These are phyloP conservation scores for Scarus forsteni DNA, from an alignment of 2,797 vertebrate genomes.

Conservation along the genomic window DNA sequence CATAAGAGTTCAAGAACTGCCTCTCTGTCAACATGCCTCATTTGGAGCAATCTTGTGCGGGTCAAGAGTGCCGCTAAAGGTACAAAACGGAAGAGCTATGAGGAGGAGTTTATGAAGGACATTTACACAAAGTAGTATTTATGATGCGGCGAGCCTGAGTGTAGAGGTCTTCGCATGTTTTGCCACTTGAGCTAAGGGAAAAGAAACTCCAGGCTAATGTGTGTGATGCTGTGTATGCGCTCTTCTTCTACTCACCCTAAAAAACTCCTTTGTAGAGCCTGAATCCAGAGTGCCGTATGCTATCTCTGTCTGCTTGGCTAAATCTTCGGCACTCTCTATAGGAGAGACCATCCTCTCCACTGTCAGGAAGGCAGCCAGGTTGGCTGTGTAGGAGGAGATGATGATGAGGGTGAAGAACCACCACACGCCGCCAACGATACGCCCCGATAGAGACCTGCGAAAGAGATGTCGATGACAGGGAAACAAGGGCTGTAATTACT, in stretches of 20 bases:
- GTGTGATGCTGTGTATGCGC: constrained; percentile 11
- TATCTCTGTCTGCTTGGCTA: constrained; percentile 99
- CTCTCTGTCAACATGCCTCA: constrained; percentile 68
- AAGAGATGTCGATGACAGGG: constrained; percentile 39
- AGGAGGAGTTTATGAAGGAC: constrained; percentile 56
- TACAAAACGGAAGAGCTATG: constrained; percentile 43
- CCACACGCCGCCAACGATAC: constrained; percentile 99
- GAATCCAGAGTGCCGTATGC: constrained; percentile 99
- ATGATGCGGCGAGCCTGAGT: constrained; percentile 18
- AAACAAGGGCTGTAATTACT: constrained; percentile 57
- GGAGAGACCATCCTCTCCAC: constrained; percentile 99
- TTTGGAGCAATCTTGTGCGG: constrained; percentile 66
- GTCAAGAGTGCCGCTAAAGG: constrained; percentile 56
- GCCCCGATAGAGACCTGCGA: constrained; percentile 96
- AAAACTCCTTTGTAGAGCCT: constrained; percentile 99
- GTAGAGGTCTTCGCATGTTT: constrained; percentile 25
- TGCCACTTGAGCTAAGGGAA: constrained; percentile 22
- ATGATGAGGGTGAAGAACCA: constrained; percentile 99
- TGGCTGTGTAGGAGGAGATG: constrained; percentile 99
- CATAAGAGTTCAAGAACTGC: constrained; percentile 71
- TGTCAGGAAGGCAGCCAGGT: constrained; percentile 98
- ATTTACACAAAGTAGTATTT: constrained; percentile 26
- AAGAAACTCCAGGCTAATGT: constrained; percentile 7
- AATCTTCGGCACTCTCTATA: constrained; percentile 98
- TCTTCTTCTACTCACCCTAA: constrained; percentile 91